Evolutionary conservation across 1,140 invertebrate genomes (phyloP).

Genomic region (Neodiprion fabricii): DNA sequence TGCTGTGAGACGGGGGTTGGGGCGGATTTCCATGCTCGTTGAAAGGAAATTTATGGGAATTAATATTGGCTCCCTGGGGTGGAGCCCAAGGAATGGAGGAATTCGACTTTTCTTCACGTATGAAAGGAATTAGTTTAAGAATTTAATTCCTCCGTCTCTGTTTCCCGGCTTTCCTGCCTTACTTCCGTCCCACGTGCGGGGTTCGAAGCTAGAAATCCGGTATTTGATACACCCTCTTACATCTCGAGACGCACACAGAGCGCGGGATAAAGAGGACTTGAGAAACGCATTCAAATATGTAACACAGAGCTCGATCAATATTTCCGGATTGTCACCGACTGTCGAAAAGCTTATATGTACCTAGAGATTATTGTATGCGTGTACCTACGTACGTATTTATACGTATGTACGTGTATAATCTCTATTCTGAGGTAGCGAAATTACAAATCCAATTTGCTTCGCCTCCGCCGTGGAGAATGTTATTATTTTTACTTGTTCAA

Average conservation of each 20-base stretch:
- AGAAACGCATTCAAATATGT: too few species aligned
- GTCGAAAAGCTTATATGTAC: too few species aligned
- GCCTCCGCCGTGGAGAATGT: background rate
- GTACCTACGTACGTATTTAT: too few species aligned
- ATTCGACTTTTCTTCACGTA: slow-evolving; percentile 58
- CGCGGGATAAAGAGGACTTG: too few species aligned
- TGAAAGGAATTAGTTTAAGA: slow-evolving; percentile 59
- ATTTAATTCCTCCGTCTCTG: slow-evolving; percentile 57
- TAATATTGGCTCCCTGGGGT: slow-evolving; percentile 59
- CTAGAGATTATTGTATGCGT: too few species aligned
- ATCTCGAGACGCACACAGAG: too few species aligned
- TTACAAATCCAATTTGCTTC: background rate
- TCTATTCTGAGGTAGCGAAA: background rate
- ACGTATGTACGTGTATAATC: background rate
- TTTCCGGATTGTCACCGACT: too few species aligned
- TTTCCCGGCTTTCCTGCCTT: slow-evolving; percentile 17
- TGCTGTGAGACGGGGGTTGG: slow-evolving; percentile 10
- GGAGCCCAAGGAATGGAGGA: slow-evolving; percentile 53
- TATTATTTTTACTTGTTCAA: background rate
- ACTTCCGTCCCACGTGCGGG: too few species aligned
- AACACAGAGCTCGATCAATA: too few species aligned
- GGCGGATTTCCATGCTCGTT: slow-evolving; percentile 48
- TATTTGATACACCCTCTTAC: too few species aligned
- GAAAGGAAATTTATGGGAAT: slow-evolving; percentile 65
- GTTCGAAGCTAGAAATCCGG: too few species aligned